These are phyloP conservation scores for Metopia argyrocephala DNA, from an alignment of 2,888 invertebrate species.

Conservation along the genomic window DNA sequence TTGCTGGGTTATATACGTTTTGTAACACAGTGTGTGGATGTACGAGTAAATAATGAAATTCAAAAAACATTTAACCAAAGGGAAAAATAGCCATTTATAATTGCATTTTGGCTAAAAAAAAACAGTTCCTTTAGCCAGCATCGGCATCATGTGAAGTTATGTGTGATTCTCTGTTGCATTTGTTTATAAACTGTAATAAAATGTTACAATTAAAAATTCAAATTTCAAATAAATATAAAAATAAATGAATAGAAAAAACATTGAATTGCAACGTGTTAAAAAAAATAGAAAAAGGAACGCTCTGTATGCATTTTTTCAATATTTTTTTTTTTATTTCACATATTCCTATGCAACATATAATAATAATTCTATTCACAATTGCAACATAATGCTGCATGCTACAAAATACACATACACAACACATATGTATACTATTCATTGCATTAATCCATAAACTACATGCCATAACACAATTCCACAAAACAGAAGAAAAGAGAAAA, in stretches of 20 bases:
- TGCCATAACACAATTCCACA: not conserved
- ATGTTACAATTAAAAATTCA: slow-evolving; percentile 52
- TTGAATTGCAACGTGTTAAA: not conserved
- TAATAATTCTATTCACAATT: slow-evolving; percentile 29
- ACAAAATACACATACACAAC: not conserved
- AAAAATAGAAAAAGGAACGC: not conserved
- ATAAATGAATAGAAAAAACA: slow-evolving; percentile 17
- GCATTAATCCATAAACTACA: not conserved
- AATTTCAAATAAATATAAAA: slow-evolving; percentile 45
- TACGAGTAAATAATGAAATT: slow-evolving; percentile 28
- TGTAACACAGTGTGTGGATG: slow-evolving; percentile 28
- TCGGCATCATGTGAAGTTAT: not conserved
- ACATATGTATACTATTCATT: not conserved
- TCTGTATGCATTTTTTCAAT: not conserved
- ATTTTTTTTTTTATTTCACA: not conserved
- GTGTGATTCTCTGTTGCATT: not conserved
- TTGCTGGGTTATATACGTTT: not conserved
- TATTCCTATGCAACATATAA: not conserved
- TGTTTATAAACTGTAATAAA: not conserved
- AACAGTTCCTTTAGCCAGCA: not conserved
- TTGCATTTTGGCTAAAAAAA: slow-evolving; percentile 14
- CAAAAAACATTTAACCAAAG: slow-evolving; percentile 19
- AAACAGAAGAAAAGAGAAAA: not conserved
- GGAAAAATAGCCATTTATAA: not conserved
- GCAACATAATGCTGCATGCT: slow-evolving; percentile 29